Evolutionary conservation across 1,140 invertebrate genomes (phyloP).

Genomic region (Drosophila nannoptera): DNA sequence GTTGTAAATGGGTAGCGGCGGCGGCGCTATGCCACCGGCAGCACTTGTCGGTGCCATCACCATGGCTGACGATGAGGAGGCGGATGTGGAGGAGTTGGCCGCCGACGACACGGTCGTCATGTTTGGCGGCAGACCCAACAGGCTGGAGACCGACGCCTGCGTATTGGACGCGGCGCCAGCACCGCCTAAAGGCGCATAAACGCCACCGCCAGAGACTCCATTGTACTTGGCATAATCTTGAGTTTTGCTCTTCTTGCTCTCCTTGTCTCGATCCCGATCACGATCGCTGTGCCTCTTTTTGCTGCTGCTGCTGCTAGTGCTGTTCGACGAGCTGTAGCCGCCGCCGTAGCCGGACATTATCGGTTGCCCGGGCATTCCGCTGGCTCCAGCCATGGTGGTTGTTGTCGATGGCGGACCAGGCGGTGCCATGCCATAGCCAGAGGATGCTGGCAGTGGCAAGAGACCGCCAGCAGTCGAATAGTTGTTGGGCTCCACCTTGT

Average conservation of each 20-base stretch:
- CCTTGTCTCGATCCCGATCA: conserved; percentile 79
- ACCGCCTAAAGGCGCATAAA: conserved; percentile 58
- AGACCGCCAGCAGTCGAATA: conserved; percentile 46
- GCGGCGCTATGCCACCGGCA: conserved; percentile 31
- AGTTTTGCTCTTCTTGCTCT: conserved; percentile 76
- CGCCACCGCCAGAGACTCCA: conserved; percentile 41
- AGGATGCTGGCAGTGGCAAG: conserved; percentile 28
- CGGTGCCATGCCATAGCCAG: conserved; percentile 30
- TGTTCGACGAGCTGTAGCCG: conserved; percentile 42
- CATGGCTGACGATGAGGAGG: conserved; percentile 7
- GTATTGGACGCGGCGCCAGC: conserved; percentile 59
- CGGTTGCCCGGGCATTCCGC: neutral
- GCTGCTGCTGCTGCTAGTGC: conserved; percentile 55
- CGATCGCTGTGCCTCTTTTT: conserved; percentile 82
- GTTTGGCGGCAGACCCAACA: conserved; percentile 28
- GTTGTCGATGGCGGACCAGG: conserved; percentile 1
- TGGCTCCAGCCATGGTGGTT: neutral
- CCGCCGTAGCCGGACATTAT: neutral
- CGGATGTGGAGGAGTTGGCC: conserved; percentile 15
- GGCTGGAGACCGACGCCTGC: conserved; percentile 25
- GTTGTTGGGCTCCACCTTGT: conserved; percentile 76
- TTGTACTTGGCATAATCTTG: conserved; percentile 71
- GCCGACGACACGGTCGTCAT: conserved; percentile 25
- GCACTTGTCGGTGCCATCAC: conserved; percentile 39
- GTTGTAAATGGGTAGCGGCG: conserved; percentile 61